These are phyloP conservation scores for Lepus americanus DNA, from an alignment of 2,113 vertebrate genomes.

Conservation along the genomic window DNA sequence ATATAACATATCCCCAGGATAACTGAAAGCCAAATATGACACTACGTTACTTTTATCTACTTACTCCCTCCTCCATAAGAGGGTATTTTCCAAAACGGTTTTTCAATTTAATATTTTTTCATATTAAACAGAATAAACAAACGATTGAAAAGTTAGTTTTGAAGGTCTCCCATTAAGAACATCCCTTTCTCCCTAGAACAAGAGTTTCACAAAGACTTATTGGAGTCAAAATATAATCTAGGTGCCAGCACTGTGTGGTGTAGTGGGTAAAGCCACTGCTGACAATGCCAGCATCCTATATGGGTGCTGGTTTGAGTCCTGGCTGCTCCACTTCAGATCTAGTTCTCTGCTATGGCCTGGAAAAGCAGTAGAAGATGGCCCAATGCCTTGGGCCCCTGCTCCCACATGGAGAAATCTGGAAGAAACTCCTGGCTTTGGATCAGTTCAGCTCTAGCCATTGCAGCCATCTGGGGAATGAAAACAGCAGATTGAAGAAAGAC, in stretches of 20 bases:
- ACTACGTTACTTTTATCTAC: constrained; percentile 41
- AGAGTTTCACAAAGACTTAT: neutral
- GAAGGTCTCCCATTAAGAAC: neutral
- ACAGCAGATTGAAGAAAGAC: no score
- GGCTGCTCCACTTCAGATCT: no score
- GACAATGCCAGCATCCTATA: no score
- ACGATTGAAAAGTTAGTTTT: constrained; percentile 22
- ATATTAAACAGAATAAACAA: constrained; percentile 17
- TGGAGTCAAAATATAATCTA: neutral
- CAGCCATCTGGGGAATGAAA: no score
- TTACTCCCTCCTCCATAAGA: neutral
- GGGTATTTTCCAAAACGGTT: constrained; percentile 6
- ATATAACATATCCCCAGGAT: neutral
- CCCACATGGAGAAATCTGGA: no score
- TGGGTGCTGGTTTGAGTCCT: no score
- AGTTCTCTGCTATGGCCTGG: no score
- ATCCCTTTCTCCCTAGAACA: neutral
- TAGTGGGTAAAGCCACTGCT: no score
- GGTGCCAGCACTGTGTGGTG: neutral
- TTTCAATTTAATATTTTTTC: neutral
- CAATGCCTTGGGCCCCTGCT: no score
- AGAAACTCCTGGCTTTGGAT: no score
- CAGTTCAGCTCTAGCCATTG: no score
- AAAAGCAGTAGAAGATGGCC: no score
- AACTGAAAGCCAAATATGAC: constrained; percentile 4